A percentile compares a stretch with the other conserved stretches of the same genome.
Conservation (phyloP, 92 coral and sea anemone species). For the Epizoanthus fatuus region DNA sequence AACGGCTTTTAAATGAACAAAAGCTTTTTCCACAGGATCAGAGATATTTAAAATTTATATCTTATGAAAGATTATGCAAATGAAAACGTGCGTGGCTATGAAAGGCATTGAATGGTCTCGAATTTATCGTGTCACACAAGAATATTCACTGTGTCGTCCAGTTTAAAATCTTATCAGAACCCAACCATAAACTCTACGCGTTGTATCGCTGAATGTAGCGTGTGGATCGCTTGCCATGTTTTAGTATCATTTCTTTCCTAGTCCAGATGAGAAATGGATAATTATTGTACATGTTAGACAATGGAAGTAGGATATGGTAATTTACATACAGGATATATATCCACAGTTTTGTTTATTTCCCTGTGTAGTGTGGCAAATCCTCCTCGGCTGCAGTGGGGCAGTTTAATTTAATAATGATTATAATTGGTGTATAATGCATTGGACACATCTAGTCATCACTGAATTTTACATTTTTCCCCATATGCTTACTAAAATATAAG, state of each 20-base stretch:
- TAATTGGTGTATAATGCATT: not conserved
- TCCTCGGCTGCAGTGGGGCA: not conserved
- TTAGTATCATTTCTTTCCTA: not conserved
- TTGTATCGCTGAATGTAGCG: not conserved
- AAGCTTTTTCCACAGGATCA: not conserved
- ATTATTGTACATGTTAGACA: constrained; percentile 22
- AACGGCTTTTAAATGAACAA: not conserved
- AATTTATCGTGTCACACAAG: constrained; percentile 34
- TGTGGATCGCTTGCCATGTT: not conserved
- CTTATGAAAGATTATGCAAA: constrained; percentile 64
- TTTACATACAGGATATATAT: not conserved
- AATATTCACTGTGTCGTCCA: not conserved
- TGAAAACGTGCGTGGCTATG: constrained; percentile 72
- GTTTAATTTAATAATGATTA: not conserved
- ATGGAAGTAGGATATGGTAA: not conserved
- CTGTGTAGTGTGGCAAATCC: constrained; percentile 14
- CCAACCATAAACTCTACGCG: not conserved
- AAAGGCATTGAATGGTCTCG: constrained; percentile 8
- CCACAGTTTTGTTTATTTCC: constrained; percentile 1
- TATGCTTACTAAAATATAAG: not conserved
- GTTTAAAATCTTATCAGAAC: not conserved
- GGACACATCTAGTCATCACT: not conserved
- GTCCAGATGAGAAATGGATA: not conserved
- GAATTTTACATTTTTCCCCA: not conserved
- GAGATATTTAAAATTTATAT: not conserved